Conservation (phyloP, 1,140 invertebrate genomes). For the Paraescarpia echinospica region DNA sequence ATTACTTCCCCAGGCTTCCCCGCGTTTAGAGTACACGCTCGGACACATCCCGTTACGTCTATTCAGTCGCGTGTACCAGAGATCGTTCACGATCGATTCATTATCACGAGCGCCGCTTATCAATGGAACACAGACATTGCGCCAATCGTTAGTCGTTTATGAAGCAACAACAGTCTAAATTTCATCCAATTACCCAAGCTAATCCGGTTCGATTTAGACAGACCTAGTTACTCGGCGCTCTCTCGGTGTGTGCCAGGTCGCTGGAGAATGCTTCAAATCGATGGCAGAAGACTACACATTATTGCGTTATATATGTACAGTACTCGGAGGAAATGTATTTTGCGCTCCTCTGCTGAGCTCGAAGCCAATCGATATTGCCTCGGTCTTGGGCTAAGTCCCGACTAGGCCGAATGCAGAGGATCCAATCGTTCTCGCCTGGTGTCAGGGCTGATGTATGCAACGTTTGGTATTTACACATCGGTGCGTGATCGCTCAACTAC, state of each 20-base stretch:
- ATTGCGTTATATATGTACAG: not conserved
- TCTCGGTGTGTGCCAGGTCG: not conserved
- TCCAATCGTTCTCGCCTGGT: not conserved
- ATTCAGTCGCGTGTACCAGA: not conserved
- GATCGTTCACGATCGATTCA: not conserved
- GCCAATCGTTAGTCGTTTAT: not conserved
- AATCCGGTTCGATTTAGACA: not conserved
- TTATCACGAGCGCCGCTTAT: not conserved
- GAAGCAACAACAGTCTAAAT: not conserved
- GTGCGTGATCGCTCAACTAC: not conserved
- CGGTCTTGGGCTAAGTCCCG: not conserved
- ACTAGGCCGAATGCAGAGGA: not conserved
- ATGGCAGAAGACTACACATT: not conserved
- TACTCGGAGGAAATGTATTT: not conserved
- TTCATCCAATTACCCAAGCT: not conserved
- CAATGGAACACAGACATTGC: not conserved
- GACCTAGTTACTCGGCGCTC: not conserved
- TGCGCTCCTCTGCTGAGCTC: not conserved
- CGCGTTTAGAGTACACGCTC: not conserved
- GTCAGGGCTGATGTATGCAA: not conserved
- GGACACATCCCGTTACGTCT: not conserved
- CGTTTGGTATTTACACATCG: not conserved
- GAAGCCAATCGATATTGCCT: not conserved
- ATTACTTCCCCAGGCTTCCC: not conserved
- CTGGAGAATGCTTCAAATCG: not conserved